Conservation (phyloP, 2,113 vertebrate species). For the Heterotis niloticus region DNA sequence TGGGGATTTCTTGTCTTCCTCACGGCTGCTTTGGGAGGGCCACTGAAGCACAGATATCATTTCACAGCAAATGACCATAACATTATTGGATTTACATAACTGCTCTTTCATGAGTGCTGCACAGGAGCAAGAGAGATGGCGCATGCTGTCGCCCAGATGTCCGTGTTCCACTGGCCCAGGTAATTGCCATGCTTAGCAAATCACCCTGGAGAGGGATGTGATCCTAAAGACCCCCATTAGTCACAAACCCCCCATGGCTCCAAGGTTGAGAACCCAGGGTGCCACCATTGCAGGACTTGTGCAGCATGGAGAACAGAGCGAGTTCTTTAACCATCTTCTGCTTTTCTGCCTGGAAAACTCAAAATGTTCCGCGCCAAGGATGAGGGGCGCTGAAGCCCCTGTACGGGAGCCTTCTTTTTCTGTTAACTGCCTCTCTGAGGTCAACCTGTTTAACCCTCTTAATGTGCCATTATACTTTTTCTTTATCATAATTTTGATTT, state of each 20-base stretch:
- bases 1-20: background rate
- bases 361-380: background rate
- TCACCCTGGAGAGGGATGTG: background rate
- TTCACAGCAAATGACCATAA: background rate
- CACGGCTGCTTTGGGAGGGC: background rate
- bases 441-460: too few relatives aligned
- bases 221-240: background rate
- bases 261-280: background rate
- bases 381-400: too few relatives aligned
- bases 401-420: too few relatives aligned
- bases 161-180: background rate
- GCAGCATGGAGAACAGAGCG: background rate
- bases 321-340: background rate
- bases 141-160: background rate
- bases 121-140: background rate
- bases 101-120: background rate
- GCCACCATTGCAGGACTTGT: background rate
- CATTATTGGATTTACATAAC: background rate
- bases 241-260: background rate
- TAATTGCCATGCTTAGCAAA: background rate
- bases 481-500: too few relatives aligned
- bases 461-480: too few relatives aligned
- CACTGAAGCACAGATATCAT: background rate
- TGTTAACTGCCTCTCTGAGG: too few relatives aligned
- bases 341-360: background rate